Base-by-base conservation (phyloP, 2,888 invertebrate genomes). In the Drosophila kanekoi region DNA sequence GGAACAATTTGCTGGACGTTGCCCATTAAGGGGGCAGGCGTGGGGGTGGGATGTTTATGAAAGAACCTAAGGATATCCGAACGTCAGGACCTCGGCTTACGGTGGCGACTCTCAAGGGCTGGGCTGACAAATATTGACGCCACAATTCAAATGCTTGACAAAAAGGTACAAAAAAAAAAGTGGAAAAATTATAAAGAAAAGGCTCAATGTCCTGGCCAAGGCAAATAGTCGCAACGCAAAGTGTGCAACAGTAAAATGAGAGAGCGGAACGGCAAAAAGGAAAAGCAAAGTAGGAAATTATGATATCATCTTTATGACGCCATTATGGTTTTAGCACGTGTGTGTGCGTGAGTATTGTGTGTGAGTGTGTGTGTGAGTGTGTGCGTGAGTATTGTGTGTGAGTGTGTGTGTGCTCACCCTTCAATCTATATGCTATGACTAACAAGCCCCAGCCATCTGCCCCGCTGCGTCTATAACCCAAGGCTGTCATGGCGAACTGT, bases 221-320 rank as follows among this genome's bases (percentile, higher is more conserved):
- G 72, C 71, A 87, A 78, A 72, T 77, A 72, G 65, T 68, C 64
- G 60, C 66, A 65, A 51, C 49, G 61, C 62, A 51, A 66, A 74
- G 70, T 65, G 48, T 77, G 70, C 67, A 84, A 71, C 74, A 75
- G 59, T 33, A 54, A 79, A 67, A 61, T 53, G 56, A 43, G 57
- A 66, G 70, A 73, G 49, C 41, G 41, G 48, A 54, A 63, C 56
- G 56, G 40, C 45, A 48, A 51, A 68, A 73, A 64, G 67, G 58
- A 72, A 28, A 83, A 80, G 81, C 69, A 88, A 81, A 81, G 87
- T 78, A 81, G 87, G 81, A 81, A 87, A 81, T 81, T 81, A 81
- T 81, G 81, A 81, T 81, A 81, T 81, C 81, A 81, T 81, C 85
- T 81, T 81, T 81, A 81, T 81, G 81, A 87, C 87, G 87, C 81